Base-by-base conservation (phyloP, 2,113 vertebrate species). In the Tragelaphus buxtoni region DNA sequence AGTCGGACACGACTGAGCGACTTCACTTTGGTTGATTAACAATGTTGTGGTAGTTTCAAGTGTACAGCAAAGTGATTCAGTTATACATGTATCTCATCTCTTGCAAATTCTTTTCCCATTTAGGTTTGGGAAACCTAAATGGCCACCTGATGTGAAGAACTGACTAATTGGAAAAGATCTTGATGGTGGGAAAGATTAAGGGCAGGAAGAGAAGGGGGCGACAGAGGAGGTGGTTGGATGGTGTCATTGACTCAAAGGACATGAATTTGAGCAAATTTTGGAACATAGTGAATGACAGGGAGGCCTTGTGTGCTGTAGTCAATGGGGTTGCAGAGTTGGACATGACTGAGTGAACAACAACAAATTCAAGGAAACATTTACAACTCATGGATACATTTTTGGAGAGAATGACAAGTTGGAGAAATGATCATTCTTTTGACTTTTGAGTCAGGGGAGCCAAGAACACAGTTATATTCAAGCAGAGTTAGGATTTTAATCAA, bases 401-500 rank as follows among this genome's bases (percentile, higher is more conserved):
- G 53, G 51, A 39, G 42, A 72, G 74, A 86, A 6, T 58, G 4
- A 65, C 7, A 60, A 55, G 4, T 85, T 47, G 65, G 35, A 93
- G 4, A 90, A 90, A 91, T 84, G 49, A 53, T 7, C 49, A 45
- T 88, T 85, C 39, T 85, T 80, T 72, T 91, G 39, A 81, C 10
- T 30, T 81, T 72, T 72, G 60, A 84, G 49, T 94, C 11, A 82
- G 55, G 14, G 7, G 39, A 74, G 26, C 32, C 47, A 94, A 65
- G 39, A 80, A 79, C 7, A n/a, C 20, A 53, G 13, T 72, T 91
- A 28, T 35, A 32, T 88, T 90, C 80, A 60, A 85, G 63, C 30
- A 74, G 35, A 69, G 55, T 93, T 76, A 35, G 32, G 55, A 79
- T 90, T 94, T 96, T 87, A 72, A 90, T 94, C 80, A 90, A 93